Evolutionary conservation across 2,888 invertebrate genomes (phyloP).

Genomic region (Ornithoptera alexandrae): DNA sequence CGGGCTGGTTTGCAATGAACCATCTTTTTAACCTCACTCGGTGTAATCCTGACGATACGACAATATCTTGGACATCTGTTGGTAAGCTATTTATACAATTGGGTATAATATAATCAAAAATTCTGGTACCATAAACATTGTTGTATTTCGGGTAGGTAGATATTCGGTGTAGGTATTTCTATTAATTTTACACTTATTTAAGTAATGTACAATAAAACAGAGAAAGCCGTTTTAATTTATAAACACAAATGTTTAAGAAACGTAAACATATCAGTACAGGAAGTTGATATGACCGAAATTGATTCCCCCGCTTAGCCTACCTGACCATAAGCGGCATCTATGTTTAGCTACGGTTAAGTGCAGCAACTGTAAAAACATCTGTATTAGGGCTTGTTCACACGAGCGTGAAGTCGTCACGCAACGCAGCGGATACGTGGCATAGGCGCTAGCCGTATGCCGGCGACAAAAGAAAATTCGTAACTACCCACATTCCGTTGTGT

Average conservation of each 20-base stretch:
- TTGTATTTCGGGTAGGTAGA: too few species aligned
- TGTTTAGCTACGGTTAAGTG: conserved; percentile 16
- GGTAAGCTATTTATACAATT: too few species aligned
- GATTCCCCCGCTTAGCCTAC: conserved; percentile 11
- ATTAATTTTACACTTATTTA: background rate
- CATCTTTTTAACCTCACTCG: too few species aligned
- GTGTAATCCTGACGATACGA: too few species aligned
- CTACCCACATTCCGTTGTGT: conserved; percentile 1
- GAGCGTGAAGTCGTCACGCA: conserved; percentile 27
- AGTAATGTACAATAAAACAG: background rate
- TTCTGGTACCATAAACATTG: too few species aligned
- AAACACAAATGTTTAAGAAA: background rate
- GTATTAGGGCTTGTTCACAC: conserved; percentile 24
- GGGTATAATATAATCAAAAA: too few species aligned
- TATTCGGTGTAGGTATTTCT: too few species aligned
- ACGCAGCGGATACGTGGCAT: conserved; percentile 21
- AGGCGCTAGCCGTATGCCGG: conserved; percentile 2
- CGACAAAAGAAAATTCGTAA: conserved; percentile 16
- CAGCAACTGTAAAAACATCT: conserved; percentile 26
- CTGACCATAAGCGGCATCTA: conserved; percentile 20
- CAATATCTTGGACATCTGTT: too few species aligned
- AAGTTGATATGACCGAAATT: conserved; percentile 21
- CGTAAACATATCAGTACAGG: conserved; percentile 20
- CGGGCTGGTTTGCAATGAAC: too few species aligned
- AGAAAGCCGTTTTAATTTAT: background rate